A percentile compares a stretch with the other conserved stretches of the same genome.
These are phyloP conservation scores for Petrocephalus zakoni DNA, from an alignment of 2,113 vertebrate species.

Conservation along the genomic window DNA sequence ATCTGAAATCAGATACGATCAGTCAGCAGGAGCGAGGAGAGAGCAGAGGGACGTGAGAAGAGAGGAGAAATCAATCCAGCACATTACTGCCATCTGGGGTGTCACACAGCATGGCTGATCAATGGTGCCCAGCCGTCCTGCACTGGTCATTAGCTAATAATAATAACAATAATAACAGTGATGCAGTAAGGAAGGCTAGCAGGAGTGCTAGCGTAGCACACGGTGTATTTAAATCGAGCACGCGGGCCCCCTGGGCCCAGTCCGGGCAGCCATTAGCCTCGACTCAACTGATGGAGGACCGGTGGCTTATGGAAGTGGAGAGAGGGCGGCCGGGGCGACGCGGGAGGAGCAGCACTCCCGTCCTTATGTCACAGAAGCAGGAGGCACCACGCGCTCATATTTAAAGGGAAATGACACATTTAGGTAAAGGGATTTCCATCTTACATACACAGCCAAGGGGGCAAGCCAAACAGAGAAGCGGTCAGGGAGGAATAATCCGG, in stretches of 20 bases:
- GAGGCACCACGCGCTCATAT: neutral
- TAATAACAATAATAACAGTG: neutral
- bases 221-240: neutral
- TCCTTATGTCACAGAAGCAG: neutral
- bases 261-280: neutral
- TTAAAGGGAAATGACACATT: neutral
- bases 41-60: neutral
- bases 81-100: slow-evolving; percentile 4
- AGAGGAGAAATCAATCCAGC: neutral
- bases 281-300: neutral
- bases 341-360: neutral
- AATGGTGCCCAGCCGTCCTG: neutral
- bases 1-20: neutral
- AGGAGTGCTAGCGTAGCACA: neutral
- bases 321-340: too few relatives aligned
- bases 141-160: neutral
- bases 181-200: neutral
- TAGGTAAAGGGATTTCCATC: neutral
- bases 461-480: neutral
- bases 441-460: neutral
- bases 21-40: neutral
- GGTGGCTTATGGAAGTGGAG: neutral
- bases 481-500: neutral
- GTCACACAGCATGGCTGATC: neutral
- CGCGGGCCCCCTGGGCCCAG: neutral